These are phyloP conservation scores for Epizoanthus illoricatus DNA, from an alignment of 92 coral and sea anemone species.

Conservation along the genomic window DNA sequence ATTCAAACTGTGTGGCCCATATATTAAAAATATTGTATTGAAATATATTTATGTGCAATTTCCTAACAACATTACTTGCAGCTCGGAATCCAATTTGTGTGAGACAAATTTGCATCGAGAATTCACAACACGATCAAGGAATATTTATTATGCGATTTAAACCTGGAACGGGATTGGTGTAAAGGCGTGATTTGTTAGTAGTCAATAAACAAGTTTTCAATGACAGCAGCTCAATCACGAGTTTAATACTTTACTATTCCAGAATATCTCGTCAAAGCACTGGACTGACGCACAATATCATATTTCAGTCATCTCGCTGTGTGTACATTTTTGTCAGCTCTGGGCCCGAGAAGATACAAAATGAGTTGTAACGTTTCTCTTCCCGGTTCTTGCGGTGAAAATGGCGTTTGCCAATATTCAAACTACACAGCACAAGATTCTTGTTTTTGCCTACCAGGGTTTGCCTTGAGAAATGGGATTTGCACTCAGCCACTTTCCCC, in stretches of 20 bases:
- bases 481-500: constrained; percentile 50
- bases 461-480: constrained; percentile 44
- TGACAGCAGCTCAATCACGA: not conserved
- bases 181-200: not conserved
- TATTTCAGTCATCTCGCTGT: not conserved
- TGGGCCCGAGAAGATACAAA: not conserved
- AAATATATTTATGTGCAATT: no score
- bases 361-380: constrained; percentile 67
- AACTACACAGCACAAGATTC: constrained; percentile 40
- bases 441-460: constrained; percentile 62
- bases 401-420: constrained; percentile 56
- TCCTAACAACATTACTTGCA: no score
- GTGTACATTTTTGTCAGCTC: not conserved
- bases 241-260: constrained; percentile 25
- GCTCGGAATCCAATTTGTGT: no score
- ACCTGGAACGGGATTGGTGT: no score
- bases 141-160: no score
- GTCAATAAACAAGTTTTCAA: not conserved
- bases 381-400: constrained; percentile 62
- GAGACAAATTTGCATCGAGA: no score
- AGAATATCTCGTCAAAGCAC: constrained; percentile 9
- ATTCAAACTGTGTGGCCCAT: no score
- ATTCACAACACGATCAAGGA: no score
- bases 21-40: no score
- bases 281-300: not conserved